Conservation (phyloP, 2,888 invertebrate species). For the Platycheirus albimanus region DNA sequence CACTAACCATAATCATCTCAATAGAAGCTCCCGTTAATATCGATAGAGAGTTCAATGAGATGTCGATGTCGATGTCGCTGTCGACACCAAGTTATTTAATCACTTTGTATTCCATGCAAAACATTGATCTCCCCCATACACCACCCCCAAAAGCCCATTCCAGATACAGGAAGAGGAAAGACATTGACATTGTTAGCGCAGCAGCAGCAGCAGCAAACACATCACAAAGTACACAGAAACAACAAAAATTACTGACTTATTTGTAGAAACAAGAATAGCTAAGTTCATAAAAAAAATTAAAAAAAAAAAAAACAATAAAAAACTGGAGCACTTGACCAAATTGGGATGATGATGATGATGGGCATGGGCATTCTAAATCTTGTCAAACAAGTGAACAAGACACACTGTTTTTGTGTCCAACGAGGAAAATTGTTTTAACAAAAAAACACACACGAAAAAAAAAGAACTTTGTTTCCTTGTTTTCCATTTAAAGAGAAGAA, state of each 20-base stretch:
- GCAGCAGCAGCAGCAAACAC: conserved; percentile 32
- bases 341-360: conserved; percentile 57
- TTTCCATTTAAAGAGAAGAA: conserved; percentile 45
- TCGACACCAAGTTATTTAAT: conserved; percentile 53
- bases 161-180: conserved; percentile 14
- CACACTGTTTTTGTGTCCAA: conserved; percentile 30
- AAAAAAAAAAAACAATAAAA: no score
- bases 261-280: conserved; percentile 27
- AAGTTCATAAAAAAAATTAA: conserved; percentile 19
- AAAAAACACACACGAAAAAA: no score
- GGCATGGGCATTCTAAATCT: conserved; percentile 45
- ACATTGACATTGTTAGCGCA: conserved; percentile 72
- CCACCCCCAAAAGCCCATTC: neutral
- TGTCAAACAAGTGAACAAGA: conserved; percentile 66
- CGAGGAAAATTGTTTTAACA: conserved; percentile 23
- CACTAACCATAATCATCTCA: conserved; percentile 5
- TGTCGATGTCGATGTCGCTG: conserved; percentile 27
- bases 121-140: conserved; percentile 16
- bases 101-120: conserved; percentile 55
- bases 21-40: conserved; percentile 22
- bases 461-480: conserved; percentile 38
- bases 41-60: conserved; percentile 30
- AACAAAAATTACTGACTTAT: conserved; percentile 39
- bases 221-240: conserved; percentile 50
- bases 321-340: conserved; percentile 72